These are phyloP conservation scores for Corydoras sp. DNA, from an alignment of 2,113 vertebrate species.

Conservation along the genomic window DNA sequence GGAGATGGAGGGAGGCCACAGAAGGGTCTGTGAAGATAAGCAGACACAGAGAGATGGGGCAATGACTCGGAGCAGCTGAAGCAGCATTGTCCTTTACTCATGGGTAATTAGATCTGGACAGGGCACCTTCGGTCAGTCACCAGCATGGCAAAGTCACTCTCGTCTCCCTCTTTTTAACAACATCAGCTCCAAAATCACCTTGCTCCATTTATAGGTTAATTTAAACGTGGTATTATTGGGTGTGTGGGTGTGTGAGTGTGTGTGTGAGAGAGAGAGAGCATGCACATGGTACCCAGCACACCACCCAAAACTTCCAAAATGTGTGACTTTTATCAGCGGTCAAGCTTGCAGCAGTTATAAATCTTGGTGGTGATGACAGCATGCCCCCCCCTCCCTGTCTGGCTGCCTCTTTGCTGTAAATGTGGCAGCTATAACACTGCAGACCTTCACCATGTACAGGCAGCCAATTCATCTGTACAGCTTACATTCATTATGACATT, in stretches of 20 bases:
- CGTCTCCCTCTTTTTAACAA: conserved; percentile 31
- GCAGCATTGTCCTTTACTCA: conserved; percentile 73
- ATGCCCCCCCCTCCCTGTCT: conserved; percentile 15
- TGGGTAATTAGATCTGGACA: conserved; percentile 69
- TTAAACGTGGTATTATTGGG: background rate
- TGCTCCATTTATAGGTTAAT: too few species aligned
- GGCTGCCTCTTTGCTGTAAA: conserved; percentile 7
- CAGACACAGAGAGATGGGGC: conserved; percentile 60
- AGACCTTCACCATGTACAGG: conserved; percentile 12
- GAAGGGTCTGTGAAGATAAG: conserved; percentile 69
- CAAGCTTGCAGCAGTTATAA: conserved; percentile 34
- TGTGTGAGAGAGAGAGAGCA: background rate
- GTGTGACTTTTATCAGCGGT: conserved; percentile 44
- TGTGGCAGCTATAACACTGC: conserved; percentile 13
- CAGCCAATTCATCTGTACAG: conserved; percentile 25
- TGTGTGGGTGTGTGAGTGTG: background rate
- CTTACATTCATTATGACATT: conserved; percentile 13
- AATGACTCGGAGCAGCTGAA: conserved; percentile 73
- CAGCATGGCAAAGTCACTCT: conserved; percentile 45
- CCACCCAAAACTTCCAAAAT: conserved; percentile 24
- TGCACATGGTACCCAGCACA: background rate
- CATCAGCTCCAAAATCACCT: background rate
- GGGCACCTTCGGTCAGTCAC: conserved; percentile 51
- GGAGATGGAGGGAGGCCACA: conserved; percentile 48
- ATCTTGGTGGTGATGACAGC: conserved; percentile 35